phyloP scores from a whole-genome alignment of 2,113 vertebrate species.

The Polypterus senegalus region DNA sequence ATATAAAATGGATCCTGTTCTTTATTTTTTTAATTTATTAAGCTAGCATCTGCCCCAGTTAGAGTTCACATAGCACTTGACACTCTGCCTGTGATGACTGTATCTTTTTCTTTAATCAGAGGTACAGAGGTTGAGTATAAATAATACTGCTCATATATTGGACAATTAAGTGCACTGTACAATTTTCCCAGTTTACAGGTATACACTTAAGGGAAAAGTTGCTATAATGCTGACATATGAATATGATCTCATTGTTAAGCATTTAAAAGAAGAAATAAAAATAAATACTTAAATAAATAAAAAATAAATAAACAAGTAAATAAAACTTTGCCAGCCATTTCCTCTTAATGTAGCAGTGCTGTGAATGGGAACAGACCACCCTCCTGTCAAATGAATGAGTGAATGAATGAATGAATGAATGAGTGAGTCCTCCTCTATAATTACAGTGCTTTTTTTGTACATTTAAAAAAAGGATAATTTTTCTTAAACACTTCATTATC shows the following conservation, averaged over 20 bases:
- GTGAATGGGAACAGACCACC: slow-evolving; percentile 80
- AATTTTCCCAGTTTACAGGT: slow-evolving; percentile 97
- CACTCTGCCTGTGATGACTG: slow-evolving; percentile 64
- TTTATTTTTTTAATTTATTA: slow-evolving; percentile 42
- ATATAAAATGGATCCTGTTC: slow-evolving; percentile 52
- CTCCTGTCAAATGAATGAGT: slow-evolving; percentile 65
- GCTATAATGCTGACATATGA: slow-evolving; percentile 65
- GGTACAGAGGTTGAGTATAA: slow-evolving; percentile 81
- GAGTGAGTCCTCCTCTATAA: slow-evolving; percentile 38
- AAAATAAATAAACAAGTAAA: slow-evolving; percentile 19
- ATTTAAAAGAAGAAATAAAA: slow-evolving; percentile 32
- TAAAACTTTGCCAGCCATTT: slow-evolving; percentile 65
- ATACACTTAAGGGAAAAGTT: slow-evolving; percentile 81
- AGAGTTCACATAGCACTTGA: slow-evolving; percentile 76
- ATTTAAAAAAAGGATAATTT: slow-evolving; percentile 70
- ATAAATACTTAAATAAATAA: too few relatives aligned
- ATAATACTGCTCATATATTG: slow-evolving; percentile 77
- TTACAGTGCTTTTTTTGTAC: slow-evolving; percentile 78
- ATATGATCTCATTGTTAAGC: slow-evolving; percentile 60
- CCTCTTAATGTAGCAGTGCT: slow-evolving; percentile 66
- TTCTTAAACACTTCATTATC: slow-evolving; percentile 72
- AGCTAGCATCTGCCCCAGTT: slow-evolving; percentile 63
- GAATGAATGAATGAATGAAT: slow-evolving; percentile 23
- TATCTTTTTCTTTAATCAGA: slow-evolving; percentile 71
- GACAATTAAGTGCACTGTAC: slow-evolving; percentile 95